Evolutionary conservation across 2,888 invertebrate species (phyloP).

Genomic region (Euclidia mi): DNA sequence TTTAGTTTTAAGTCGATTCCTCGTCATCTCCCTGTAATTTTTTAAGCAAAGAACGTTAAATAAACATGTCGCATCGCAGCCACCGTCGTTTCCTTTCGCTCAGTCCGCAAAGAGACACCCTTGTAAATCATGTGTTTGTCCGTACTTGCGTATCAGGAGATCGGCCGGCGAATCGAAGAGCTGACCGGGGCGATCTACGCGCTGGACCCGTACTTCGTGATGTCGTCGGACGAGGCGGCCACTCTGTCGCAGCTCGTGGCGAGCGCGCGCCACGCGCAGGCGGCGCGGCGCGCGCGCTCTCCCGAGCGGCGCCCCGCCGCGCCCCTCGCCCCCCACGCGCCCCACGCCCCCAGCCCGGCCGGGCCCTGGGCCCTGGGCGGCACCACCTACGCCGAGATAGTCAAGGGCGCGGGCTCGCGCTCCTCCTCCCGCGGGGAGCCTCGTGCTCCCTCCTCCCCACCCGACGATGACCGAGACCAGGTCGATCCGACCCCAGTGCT

Average conservation of each 20-base stretch:
- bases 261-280: conserved; percentile 79
- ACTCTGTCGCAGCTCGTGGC: conserved; percentile 79
- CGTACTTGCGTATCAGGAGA: conserved; percentile 92
- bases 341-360: conserved; percentile 37
- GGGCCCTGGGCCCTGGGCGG: conserved; percentile 92
- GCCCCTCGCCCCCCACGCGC: conserved; percentile 60
- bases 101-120: conserved; percentile 70
- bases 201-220: conserved; percentile 93
- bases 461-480: conserved; percentile 49
- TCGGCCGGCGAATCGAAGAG: conserved; percentile 93
- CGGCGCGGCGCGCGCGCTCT: conserved; percentile 85
- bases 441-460: conserved; percentile 51
- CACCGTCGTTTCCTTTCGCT: conserved; percentile 81
- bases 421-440: conserved; percentile 73
- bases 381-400: conserved; percentile 94
- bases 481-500: conserved; percentile 64
- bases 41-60: conserved; percentile 76
- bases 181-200: conserved; percentile 93
- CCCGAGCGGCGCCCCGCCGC: conserved; percentile 71
- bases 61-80: conserved; percentile 82
- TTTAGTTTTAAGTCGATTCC: conserved; percentile 74
- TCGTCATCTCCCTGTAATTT: conserved; percentile 74
- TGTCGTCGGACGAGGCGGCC: conserved; percentile 90
- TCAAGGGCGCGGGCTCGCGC: conserved; percentile 90
- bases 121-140: conserved; percentile 86